Evolutionary conservation across 2,113 vertebrate species (phyloP).

Genomic region (Phalacrocorax pelagicus): DNA sequence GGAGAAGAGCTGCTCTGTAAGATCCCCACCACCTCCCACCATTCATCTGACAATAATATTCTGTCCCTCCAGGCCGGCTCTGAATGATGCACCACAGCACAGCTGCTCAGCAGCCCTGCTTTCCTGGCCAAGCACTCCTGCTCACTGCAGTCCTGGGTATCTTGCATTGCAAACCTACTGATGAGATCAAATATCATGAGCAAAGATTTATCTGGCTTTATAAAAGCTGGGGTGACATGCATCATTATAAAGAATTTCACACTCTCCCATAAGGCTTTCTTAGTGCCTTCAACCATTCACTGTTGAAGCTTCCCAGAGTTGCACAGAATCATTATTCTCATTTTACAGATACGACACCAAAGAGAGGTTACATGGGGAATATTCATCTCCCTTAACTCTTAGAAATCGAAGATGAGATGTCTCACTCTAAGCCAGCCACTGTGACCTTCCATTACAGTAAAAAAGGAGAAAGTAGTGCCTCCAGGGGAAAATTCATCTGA

Average conservation of each 20-base stretch:
- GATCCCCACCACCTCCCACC: not conserved
- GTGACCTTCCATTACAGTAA: not conserved
- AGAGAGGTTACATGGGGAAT: not conserved
- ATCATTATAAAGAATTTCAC: not conserved
- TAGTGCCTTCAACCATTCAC: not conserved
- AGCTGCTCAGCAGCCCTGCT: not conserved
- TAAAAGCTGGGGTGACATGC: not conserved
- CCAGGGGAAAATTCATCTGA: not conserved
- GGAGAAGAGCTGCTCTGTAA: not conserved
- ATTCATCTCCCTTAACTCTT: not conserved
- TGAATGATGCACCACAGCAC: not conserved
- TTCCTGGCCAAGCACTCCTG: not conserved
- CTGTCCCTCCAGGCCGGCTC: not conserved
- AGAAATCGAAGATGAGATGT: not conserved
- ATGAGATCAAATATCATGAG: not conserved
- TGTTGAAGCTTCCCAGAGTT: not conserved
- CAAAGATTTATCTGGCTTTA: not conserved
- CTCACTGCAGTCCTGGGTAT: not conserved
- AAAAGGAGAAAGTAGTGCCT: not conserved
- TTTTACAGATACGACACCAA: not conserved
- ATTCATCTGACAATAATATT: not conserved
- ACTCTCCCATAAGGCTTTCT: not conserved
- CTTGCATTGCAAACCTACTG: not conserved
- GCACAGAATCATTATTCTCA: not conserved
- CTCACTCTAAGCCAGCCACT: not conserved